Evolutionary conservation across 2,797 vertebrate species (phyloP), one percentile per base, ranked within the genome.

Genomic region (Sebastes trivittatus): DNA sequence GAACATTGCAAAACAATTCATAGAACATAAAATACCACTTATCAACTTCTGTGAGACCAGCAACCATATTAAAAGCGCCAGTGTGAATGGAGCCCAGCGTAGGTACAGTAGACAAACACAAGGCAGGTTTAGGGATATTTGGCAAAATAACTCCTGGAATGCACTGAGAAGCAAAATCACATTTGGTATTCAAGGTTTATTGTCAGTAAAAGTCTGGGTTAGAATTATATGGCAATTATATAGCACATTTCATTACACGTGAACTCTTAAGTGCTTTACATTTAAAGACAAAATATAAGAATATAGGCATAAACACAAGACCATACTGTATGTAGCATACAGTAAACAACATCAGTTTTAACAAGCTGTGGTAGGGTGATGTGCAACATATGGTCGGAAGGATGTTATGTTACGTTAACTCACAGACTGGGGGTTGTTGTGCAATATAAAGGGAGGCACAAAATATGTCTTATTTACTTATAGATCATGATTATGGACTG

Each of bases 361-460:
- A 46, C 42, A 46, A 46, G 42, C 16, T 18, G 16, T 46, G 42
- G 3, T 46, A 46, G 42, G 6, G 1, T 3, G 42, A 46, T 46
- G 42, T 46, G 42, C 16, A 18, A 18, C 42, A 46, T 46, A 46
- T 46, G 42, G 16, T 46, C 16, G 6, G 42, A 3, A 46, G 42
- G 16, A 18, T 46, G 42, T 46, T 16, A 42, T 1, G 38, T 42
- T 46, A 46, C 1, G 42, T 46, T 18, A 46, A 46, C 42, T 7
- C 0, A 46, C 42, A 46, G 42, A 46, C 16, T 7, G 42, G 6
- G 38, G 14, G 14, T 23, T 23, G 38, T 42, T 42, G 38, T 42
- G 14, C 38, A 42, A 42, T 42, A 16, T 16, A 42, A 42, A 46
- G 3, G 14, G 14, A 0, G 0, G 14, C 1, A 18, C 42, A 46